Percentiles rank a stretch among this genome's conserved stretches.
Evolutionary conservation across 2,888 invertebrate genomes (phyloP).

Genomic region (Eutolmus rufibarbis): DNA sequence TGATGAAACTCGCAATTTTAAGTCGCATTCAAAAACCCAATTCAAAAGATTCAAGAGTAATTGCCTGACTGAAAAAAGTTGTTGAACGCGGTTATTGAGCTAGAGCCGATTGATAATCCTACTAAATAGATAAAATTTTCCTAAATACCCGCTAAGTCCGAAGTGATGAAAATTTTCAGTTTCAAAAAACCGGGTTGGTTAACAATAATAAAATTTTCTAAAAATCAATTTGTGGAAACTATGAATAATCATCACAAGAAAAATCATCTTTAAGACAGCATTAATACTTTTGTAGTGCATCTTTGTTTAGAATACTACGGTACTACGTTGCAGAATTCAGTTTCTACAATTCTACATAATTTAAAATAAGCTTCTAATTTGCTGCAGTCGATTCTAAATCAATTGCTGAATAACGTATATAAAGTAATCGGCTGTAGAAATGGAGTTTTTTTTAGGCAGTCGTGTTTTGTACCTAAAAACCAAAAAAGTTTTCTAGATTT

Average conservation of each 20-base stretch:
- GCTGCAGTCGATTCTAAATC: too few species aligned
- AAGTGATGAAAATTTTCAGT: background rate
- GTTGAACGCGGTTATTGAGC: too few species aligned
- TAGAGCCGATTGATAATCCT: background rate
- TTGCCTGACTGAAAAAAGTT: background rate
- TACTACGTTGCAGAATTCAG: background rate
- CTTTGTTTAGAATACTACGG: background rate
- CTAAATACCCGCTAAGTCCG: background rate
- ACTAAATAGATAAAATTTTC: background rate
- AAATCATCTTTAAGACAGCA: background rate
- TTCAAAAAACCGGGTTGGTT: background rate
- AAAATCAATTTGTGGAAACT: background rate
- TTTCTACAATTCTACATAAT: too few species aligned
- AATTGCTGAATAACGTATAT: too few species aligned
- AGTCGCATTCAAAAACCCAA: background rate
- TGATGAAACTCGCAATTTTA: background rate
- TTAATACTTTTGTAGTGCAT: background rate
- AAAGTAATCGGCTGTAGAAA: too few species aligned
- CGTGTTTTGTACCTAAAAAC: too few species aligned
- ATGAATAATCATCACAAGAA: background rate
- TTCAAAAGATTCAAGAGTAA: background rate
- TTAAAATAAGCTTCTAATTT: too few species aligned
- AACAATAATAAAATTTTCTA: background rate
- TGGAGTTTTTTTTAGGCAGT: too few species aligned
- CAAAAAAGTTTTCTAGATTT: too few species aligned